Percentiles rank a stretch among this genome's conserved stretches.
phyloP scores from a whole-genome alignment of 1,140 invertebrate genomes.

The Euborellia annulipes region DNA sequence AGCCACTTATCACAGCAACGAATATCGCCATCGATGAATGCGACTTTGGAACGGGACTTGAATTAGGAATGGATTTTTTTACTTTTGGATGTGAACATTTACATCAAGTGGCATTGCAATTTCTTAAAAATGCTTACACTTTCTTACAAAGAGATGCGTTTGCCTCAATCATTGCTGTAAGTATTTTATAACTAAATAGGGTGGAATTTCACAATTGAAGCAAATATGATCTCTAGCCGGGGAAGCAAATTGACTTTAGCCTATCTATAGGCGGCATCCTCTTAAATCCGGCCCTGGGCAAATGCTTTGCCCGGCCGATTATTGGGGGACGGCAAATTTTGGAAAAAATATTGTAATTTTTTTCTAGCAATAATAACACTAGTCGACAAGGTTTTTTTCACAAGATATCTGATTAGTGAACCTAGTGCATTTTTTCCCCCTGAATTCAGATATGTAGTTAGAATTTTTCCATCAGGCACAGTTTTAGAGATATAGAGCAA shows the following conservation, averaged over 20 bases:
- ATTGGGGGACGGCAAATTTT: neutral
- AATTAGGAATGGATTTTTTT: constrained; percentile 75
- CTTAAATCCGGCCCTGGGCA: neutral
- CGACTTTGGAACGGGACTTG: constrained; percentile 82
- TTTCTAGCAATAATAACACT: neutral
- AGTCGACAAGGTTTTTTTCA: no score
- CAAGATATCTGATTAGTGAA: no score
- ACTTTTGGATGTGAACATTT: constrained; percentile 51
- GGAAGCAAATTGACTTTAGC: constrained; percentile 15
- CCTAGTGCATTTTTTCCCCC: no score
- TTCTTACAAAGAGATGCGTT: constrained; percentile 56
- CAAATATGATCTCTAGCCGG: neutral
- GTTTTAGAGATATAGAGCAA: no score
- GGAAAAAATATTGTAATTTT: neutral
- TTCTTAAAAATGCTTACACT: constrained; percentile 61
- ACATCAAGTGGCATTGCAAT: constrained; percentile 41
- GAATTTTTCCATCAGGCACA: no score
- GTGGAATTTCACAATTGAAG: neutral
- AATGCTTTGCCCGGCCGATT: neutral
- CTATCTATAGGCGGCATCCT: neutral
- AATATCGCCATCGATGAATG: constrained; percentile 86
- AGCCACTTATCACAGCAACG: constrained; percentile 60
- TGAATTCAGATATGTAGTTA: no score
- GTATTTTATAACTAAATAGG: neutral
- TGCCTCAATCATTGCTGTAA: constrained; percentile 46